A percentile compares a stretch with the other conserved stretches of the same genome.
phyloP scores from a whole-genome alignment of 1,140 invertebrate species.

The Penaeus indicus region DNA sequence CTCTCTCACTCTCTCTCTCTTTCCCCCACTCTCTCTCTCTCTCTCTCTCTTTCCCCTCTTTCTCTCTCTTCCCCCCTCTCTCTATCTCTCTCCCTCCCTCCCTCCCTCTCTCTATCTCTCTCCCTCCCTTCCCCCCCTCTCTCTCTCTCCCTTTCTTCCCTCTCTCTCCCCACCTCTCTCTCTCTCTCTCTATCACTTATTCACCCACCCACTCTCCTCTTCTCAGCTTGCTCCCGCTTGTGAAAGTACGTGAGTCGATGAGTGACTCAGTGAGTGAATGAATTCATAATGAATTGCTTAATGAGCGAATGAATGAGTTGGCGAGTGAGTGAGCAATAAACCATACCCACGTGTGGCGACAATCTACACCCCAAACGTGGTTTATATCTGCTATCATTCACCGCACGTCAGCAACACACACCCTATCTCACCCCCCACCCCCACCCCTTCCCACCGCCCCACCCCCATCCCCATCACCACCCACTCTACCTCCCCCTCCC shows the following conservation, averaged over 20 bases:
- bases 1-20: neutral
- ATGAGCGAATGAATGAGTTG: too few species aligned
- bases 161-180: neutral
- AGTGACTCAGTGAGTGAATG: neutral
- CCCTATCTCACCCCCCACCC: too few species aligned
- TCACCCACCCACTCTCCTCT: neutral
- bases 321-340: too few species aligned
- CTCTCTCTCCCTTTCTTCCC: slow-evolving; percentile 18
- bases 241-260: neutral
- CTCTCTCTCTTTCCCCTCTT: neutral
- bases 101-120: neutral
- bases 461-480: too few species aligned
- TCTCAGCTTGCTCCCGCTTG: neutral
- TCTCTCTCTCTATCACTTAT: neutral
- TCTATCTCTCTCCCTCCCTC: neutral
- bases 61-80: slow-evolving; percentile 9
- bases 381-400: too few species aligned
- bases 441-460: too few species aligned
- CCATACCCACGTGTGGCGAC: too few species aligned
- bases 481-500: too few species aligned
- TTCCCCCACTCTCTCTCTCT: neutral
- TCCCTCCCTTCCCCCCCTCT: slow-evolving; percentile 3
- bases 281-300: too few species aligned
- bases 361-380: too few species aligned
- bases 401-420: too few species aligned